These are phyloP conservation scores for Drosophila nigritarsus DNA, from an alignment of 2,888 invertebrate species.

Conservation along the genomic window DNA sequence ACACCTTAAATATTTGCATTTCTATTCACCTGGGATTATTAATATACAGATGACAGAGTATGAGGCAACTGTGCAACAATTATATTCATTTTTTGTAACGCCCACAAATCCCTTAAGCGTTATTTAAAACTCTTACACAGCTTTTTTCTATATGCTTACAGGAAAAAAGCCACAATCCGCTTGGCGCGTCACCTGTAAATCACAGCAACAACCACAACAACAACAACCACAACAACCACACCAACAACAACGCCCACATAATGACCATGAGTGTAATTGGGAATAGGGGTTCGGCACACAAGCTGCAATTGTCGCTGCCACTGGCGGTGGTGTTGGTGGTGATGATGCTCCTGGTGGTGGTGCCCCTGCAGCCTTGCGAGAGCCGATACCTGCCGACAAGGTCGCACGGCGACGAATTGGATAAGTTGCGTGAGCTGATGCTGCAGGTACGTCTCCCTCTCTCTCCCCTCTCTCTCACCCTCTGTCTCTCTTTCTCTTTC, in stretches of 20 bases:
- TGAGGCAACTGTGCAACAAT: background rate
- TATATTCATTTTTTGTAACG: background rate
- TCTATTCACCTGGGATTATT: background rate
- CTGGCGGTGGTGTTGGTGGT: constrained; percentile 68
- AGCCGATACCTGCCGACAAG: constrained; percentile 86
- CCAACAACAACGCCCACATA: constrained; percentile 52
- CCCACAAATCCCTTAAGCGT: constrained; percentile 24
- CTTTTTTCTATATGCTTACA: constrained; percentile 26
- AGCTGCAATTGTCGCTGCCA: constrained; percentile 43
- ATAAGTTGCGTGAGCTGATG: constrained; percentile 86
- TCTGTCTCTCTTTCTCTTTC: background rate
- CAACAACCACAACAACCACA: constrained; percentile 17
- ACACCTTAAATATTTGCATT: background rate
- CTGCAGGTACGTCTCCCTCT: constrained; percentile 85
- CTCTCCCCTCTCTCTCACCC: constrained; percentile 61
- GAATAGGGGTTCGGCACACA: constrained; percentile 35
- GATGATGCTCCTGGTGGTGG: constrained; percentile 72
- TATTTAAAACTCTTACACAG: constrained; percentile 30
- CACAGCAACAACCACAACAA: constrained; percentile 3
- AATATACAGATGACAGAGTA: background rate
- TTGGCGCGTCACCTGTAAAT: constrained; percentile 37
- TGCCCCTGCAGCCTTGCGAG: constrained; percentile 81
- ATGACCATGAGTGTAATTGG: constrained; percentile 56
- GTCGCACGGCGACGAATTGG: constrained; percentile 86
- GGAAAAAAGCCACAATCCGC: constrained; percentile 13